phyloP scores from a whole-genome alignment of 1,140 invertebrate genomes.

The Lanistes nyassanus region DNA sequence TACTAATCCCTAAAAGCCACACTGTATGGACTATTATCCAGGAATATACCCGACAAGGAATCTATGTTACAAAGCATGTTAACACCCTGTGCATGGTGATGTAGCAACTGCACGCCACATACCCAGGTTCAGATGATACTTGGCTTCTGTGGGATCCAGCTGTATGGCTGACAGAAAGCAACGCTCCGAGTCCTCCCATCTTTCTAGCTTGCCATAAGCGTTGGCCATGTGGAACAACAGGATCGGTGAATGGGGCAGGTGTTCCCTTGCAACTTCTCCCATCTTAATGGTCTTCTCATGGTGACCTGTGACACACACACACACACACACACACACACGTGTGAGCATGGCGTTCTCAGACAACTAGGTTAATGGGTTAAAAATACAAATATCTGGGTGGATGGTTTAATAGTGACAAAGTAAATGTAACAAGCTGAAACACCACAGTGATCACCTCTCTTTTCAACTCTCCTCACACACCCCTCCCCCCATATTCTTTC shows the following conservation, averaged over 20 bases:
- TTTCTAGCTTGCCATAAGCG: slow-evolving; percentile 83
- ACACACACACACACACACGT: no score
- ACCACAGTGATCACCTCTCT: no score
- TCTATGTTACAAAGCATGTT: neutral
- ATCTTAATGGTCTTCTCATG: slow-evolving; percentile 77
- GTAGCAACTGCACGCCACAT: slow-evolving; percentile 42
- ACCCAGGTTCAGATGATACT: slow-evolving; percentile 89
- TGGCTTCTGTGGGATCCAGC: slow-evolving; percentile 75
- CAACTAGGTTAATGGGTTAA: no score
- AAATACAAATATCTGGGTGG: no score
- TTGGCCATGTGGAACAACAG: slow-evolving; percentile 90
- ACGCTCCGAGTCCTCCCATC: slow-evolving; percentile 81
- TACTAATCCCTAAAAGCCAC: no score
- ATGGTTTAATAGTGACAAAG: no score
- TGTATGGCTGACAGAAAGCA: slow-evolving; percentile 82
- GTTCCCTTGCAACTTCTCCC: slow-evolving; percentile 75
- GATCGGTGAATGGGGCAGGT: slow-evolving; percentile 74
- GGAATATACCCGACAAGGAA: neutral
- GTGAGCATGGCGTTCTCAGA: no score
- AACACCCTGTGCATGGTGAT: neutral
- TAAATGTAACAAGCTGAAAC: no score
- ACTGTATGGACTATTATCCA: no score
- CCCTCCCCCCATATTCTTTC: no score
- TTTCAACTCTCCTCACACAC: no score
- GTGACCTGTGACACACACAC: slow-evolving; percentile 67